Percentiles rank a stretch among this genome's conserved stretches.
phyloP scores from a whole-genome alignment of 2,888 invertebrate genomes.

The Operophtera brumata region DNA sequence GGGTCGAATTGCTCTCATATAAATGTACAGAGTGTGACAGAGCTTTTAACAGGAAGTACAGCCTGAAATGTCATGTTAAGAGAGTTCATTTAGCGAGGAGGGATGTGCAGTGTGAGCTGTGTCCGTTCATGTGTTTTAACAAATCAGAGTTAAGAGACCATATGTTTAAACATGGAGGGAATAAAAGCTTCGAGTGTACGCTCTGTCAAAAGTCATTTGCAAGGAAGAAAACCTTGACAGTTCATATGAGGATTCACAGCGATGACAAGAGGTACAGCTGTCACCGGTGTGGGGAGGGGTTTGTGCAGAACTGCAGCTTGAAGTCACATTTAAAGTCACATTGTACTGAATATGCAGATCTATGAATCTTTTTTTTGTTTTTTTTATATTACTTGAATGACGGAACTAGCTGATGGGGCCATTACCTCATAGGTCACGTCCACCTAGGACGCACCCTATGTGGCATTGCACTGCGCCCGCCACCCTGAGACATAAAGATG shows the following conservation, averaged over 20 bases:
- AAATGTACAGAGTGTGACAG: constrained; percentile 35
- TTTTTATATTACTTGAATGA: too few species aligned
- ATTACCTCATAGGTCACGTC: too few species aligned
- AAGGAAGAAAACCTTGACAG: constrained; percentile 48
- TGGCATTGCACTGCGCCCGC: too few species aligned
- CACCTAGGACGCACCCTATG: too few species aligned
- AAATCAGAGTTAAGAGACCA: constrained; percentile 37
- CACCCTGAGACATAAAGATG: too few species aligned
- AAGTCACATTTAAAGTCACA: constrained; percentile 71
- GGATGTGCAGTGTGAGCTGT: constrained; percentile 39
- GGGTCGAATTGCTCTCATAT: constrained; percentile 28
- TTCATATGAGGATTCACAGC: constrained; percentile 56
- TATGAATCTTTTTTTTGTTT: too few species aligned
- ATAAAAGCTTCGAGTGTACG: constrained; percentile 52
- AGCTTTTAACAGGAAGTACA: constrained; percentile 30
- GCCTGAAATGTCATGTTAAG: constrained; percentile 30
- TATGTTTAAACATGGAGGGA: constrained; percentile 43
- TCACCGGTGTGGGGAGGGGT: constrained; percentile 66
- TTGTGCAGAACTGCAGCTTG: constrained; percentile 71
- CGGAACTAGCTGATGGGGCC: too few species aligned
- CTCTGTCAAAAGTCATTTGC: constrained; percentile 64
- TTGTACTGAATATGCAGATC: background rate
- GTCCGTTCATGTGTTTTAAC: constrained; percentile 51
- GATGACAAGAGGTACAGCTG: constrained; percentile 63
- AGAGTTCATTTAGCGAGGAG: constrained; percentile 33